Evolutionary conservation across 1,140 invertebrate species (phyloP).

Genomic region (Neoseiulus cucumeris): DNA sequence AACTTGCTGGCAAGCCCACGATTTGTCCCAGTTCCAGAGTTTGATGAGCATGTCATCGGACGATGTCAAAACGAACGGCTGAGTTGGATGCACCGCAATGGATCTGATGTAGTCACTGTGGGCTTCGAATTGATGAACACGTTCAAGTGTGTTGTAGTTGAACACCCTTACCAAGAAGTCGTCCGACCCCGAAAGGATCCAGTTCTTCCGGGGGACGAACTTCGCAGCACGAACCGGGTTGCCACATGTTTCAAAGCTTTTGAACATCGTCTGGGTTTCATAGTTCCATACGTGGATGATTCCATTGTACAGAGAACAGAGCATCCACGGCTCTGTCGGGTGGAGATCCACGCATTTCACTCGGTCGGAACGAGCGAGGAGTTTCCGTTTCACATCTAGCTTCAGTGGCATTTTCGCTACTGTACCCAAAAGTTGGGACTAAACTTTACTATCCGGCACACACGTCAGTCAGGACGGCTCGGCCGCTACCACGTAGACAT

Average conservation of each 20-base stretch:
- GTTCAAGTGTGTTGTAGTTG: slow-evolving; percentile 95
- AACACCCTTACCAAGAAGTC: slow-evolving; percentile 64
- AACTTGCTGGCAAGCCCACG: slow-evolving; percentile 88
- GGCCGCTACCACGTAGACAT: slow-evolving; percentile 7
- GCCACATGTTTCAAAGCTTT: slow-evolving; percentile 90
- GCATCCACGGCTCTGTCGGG: slow-evolving; percentile 91
- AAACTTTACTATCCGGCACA: neutral
- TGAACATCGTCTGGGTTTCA: slow-evolving; percentile 76
- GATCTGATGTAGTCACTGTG: slow-evolving; percentile 95
- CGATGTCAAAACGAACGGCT: slow-evolving; percentile 86
- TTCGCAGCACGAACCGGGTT: slow-evolving; percentile 81
- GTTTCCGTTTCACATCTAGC: slow-evolving; percentile 89
- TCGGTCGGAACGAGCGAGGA: slow-evolving; percentile 87
- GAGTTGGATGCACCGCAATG: slow-evolving; percentile 90
- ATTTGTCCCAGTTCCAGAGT: slow-evolving; percentile 99
- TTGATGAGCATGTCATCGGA: slow-evolving; percentile 97
- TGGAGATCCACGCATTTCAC: slow-evolving; percentile 96
- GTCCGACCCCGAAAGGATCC: slow-evolving; percentile 88
- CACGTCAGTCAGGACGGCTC: neutral
- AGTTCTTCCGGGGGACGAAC: slow-evolving; percentile 93
- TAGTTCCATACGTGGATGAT: slow-evolving; percentile 99
- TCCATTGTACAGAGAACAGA: slow-evolving; percentile 92
- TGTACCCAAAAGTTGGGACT: too few relatives aligned
- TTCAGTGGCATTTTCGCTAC: slow-evolving; percentile 46
- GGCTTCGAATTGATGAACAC: slow-evolving; percentile 87